A percentile compares a stretch with the other conserved stretches of the same genome.
phyloP scores from a whole-genome alignment of 2,113 vertebrate genomes.

The Pygoscelis antarcticus region DNA sequence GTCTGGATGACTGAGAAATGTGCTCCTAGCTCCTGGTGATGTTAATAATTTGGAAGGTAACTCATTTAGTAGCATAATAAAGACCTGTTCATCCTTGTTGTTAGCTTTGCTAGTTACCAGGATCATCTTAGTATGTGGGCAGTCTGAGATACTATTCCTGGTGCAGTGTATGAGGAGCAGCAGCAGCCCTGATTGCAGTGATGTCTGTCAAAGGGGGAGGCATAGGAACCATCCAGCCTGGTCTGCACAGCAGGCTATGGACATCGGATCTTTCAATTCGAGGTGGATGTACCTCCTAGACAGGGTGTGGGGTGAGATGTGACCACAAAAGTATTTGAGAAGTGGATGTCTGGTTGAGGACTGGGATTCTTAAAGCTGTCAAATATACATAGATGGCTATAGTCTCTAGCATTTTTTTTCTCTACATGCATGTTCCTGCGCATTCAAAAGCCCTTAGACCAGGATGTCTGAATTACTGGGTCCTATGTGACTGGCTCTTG shows the following conservation, averaged over 20 bases:
- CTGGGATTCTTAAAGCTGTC: not conserved
- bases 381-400: not conserved
- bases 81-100: not conserved
- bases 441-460: not conserved
- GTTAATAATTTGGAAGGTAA: not conserved
- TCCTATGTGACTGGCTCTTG: not conserved
- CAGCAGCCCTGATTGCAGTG: not conserved
- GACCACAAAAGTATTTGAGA: not conserved
- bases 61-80: not conserved
- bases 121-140: conserved; percentile 33
- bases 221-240: not conserved
- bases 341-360: not conserved
- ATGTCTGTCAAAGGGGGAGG: conserved; percentile 17
- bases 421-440: not conserved
- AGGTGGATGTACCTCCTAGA: not conserved
- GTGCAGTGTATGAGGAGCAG: conserved; percentile 23
- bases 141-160: conserved; percentile 53
- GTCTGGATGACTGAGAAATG: conserved; percentile 15
- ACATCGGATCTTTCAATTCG: not conserved
- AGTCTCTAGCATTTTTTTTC: not conserved
- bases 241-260: not conserved
- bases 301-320: not conserved
- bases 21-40: not conserved
- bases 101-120: conserved; percentile 11
- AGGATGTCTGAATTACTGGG: not conserved